phyloP scores from a whole-genome alignment of 2,113 vertebrate species.

The Entelurus aequoreus region DNA sequence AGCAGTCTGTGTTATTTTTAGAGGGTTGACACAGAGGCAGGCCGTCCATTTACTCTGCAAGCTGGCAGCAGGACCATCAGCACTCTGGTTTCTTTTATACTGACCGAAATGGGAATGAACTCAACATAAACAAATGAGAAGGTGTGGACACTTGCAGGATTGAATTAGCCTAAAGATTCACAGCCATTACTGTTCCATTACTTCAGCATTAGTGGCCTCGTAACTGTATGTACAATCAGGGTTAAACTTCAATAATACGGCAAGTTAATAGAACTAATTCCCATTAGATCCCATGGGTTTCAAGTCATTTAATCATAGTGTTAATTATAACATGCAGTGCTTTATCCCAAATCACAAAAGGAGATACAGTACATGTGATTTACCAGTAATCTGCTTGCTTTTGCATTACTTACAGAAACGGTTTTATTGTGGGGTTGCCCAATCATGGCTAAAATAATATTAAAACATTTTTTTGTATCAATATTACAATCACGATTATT shows the following conservation, averaged over 20 bases:
- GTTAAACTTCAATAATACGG: not conserved
- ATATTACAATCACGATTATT: no score
- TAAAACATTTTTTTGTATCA: no score
- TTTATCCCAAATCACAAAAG: not conserved
- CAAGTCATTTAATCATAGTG: not conserved
- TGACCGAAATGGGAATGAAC: conserved; percentile 60
- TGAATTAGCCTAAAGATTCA: conserved; percentile 33
- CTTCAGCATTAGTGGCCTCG: conserved; percentile 33
- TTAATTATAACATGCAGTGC: not conserved
- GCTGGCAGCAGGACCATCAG: conserved; percentile 57
- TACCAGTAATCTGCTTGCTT: not conserved
- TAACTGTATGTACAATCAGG: conserved; percentile 3
- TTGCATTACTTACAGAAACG: not conserved
- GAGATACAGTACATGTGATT: not conserved
- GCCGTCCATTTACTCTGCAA: conserved; percentile 62
- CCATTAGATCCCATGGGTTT: not conserved
- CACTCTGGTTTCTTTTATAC: conserved; percentile 55
- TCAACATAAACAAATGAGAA: conserved; percentile 61
- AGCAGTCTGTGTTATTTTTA: conserved; percentile 71
- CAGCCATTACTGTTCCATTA: conserved; percentile 38
- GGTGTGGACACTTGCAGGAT: conserved; percentile 52
- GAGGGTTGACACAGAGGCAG: conserved; percentile 70
- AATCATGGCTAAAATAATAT: no score
- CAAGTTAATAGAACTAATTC: conserved; percentile 2
- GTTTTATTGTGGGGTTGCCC: no score